phyloP scores from a whole-genome alignment of 2,888 invertebrate species.

The Ptilodon capucinus region DNA sequence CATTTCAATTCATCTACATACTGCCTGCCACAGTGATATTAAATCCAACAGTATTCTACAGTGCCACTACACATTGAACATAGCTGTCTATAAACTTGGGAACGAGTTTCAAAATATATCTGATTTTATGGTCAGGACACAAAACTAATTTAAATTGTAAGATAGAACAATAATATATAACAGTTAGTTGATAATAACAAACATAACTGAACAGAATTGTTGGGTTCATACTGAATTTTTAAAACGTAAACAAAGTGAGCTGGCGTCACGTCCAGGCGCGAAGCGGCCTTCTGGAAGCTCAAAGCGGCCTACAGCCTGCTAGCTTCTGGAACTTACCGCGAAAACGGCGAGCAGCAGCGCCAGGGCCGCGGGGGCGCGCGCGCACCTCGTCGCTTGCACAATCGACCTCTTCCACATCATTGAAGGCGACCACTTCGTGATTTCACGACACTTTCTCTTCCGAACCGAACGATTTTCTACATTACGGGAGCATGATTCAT shows the following conservation, averaged over 20 bases:
- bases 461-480: slow-evolving; percentile 46
- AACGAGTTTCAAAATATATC: too few relatives aligned
- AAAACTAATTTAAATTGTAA: too few relatives aligned
- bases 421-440: slow-evolving; percentile 75
- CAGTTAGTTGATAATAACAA: neutral
- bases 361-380: slow-evolving; percentile 48
- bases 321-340: slow-evolving; percentile 49
- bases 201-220: neutral
- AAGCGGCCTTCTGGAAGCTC: neutral
- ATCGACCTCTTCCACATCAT: slow-evolving; percentile 81
- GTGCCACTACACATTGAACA: too few relatives aligned
- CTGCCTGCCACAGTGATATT: too few relatives aligned
- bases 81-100: too few relatives aligned
- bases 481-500: slow-evolving; percentile 50
- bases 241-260: neutral
- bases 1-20: too few relatives aligned
- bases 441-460: slow-evolving; percentile 81
- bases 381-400: slow-evolving; percentile 68
- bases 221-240: neutral
- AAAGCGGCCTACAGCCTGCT: neutral
- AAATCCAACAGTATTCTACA: too few relatives aligned
- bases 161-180: too few relatives aligned
- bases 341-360: slow-evolving; percentile 50
- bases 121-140: too few relatives aligned
- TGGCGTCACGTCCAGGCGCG: neutral